These are phyloP conservation scores for Bombus consobrinus DNA, from an alignment of 1,140 invertebrate species.

Conservation along the genomic window DNA sequence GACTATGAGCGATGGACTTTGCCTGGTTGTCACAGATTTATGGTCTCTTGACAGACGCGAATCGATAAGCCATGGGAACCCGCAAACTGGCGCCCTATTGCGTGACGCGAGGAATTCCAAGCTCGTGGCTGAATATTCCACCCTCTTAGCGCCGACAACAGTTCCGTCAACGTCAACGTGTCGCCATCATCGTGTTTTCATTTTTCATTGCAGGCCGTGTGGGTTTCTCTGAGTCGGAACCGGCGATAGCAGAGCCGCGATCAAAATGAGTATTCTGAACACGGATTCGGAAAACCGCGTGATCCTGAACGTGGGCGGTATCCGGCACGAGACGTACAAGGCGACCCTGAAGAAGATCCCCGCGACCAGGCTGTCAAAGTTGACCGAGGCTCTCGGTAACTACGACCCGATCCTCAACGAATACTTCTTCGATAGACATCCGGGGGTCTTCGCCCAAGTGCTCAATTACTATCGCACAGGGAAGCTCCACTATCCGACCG, in stretches of 20 bases:
- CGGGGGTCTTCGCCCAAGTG: constrained; percentile 98
- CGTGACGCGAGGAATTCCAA: not conserved
- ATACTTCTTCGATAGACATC: constrained; percentile 99
- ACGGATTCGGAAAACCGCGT: constrained; percentile 90
- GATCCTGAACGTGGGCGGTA: constrained; percentile 98
- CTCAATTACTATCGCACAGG: constrained; percentile 97
- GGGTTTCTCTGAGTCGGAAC: constrained; percentile 72
- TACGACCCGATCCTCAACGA: constrained; percentile 98
- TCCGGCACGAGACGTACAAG: constrained; percentile 98
- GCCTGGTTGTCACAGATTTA: no score
- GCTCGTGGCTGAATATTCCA: not conserved
- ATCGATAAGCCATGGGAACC: not conserved
- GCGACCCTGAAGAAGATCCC: constrained; percentile 96
- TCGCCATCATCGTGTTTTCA: not conserved
- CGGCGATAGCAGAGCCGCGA: constrained; percentile 80
- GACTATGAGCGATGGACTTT: no score
- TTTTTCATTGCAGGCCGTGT: constrained; percentile 70
- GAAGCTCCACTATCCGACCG: constrained; percentile 98
- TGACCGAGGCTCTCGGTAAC: constrained; percentile 95
- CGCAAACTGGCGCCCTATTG: not conserved
- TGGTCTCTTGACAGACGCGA: no score
- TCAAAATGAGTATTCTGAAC: constrained; percentile 80
- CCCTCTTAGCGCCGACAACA: not conserved
- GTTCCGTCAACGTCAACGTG: not conserved
- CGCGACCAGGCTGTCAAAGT: constrained; percentile 93